A percentile compares a stretch with the other conserved stretches of the same genome.
Conservation (phyloP, 30 jellyfish, hydroid and myxozoan genomes). For the Cassiopea andromeda region DNA sequence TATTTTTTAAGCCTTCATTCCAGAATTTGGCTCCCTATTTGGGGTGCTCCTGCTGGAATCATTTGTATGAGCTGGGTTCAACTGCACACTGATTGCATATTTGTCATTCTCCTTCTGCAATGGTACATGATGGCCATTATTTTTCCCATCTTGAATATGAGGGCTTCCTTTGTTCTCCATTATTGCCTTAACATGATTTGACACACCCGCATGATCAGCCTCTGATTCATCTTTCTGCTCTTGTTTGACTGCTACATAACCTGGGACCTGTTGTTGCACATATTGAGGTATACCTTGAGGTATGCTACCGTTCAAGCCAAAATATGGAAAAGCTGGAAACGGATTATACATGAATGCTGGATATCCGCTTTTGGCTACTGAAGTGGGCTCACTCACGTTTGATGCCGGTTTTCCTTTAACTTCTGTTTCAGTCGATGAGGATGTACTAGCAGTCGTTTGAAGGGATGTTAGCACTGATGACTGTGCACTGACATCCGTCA, state of each 20-base stretch:
- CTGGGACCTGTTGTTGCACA: conserved; percentile 61
- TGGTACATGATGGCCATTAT: conserved; percentile 5
- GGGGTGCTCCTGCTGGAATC: background rate
- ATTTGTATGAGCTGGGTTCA: conserved; percentile 42
- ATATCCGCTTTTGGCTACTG: conserved; percentile 66
- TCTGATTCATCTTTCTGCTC: conserved; percentile 51
- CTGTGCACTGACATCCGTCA: conserved; percentile 50
- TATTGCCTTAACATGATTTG: conserved; percentile 47
- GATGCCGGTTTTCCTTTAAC: conserved; percentile 25
- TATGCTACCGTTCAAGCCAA: conserved; percentile 72
- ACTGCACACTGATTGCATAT: conserved; percentile 51
- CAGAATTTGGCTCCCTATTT: background rate
- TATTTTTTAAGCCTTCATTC: background rate
- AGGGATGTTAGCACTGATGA: conserved; percentile 16
- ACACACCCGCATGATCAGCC: conserved; percentile 44
- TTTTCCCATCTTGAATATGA: background rate
- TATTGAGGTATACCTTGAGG: conserved; percentile 70
- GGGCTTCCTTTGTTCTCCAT: conserved; percentile 42
- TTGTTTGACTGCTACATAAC: conserved; percentile 61
- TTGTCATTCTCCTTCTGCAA: conserved; percentile 16
- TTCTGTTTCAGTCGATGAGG: conserved; percentile 20
- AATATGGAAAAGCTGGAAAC: conserved; percentile 78
- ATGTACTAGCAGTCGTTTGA: conserved; percentile 9
- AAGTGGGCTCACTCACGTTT: background rate
- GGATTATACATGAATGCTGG: conserved; percentile 94